Base-by-base conservation (phyloP, 2,797 vertebrate species). In the Acrocephalus scirpaceus region DNA sequence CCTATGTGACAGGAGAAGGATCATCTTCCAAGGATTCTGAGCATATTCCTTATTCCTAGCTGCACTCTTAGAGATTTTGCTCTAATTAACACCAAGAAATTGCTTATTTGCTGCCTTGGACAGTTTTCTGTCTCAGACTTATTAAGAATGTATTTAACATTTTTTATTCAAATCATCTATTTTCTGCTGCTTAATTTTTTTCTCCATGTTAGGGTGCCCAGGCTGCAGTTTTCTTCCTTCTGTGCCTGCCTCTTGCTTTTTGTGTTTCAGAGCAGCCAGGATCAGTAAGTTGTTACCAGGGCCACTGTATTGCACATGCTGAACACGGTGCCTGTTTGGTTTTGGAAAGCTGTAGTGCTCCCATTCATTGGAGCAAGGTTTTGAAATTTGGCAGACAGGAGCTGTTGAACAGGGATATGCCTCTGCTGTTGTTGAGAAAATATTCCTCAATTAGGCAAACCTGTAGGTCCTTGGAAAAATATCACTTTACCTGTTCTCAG, bases 401-500 rank as follows among this genome's bases (percentile, higher is more conserved):
- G 75, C 65, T 80, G 61, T 79, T 86, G 75, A 93, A 10, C 67
- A 53, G 42, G 57, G 57, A 29, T 85, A 17, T 70, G 32, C 47
- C 47, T 95, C 58, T 93, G 69, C 57, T 91, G 25, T 22, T 72
- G 54, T 47, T 56, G 75, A 77, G 78, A 91, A 93, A 83, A 90
- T 83, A 58, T 51, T 81, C 72, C 75, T 61, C 78, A 92, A 51
- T 93, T 54, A 95, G 70, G 56, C 58, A 84, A 93, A 84, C 54
- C 61, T 58, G 8, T 7, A 51, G 71, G 40, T 66, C 61, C 61
- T 66, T 71, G 69, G 84, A 67, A 87, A 92, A 87, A 70, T 6
- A 56, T 4, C 4, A 2, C 40, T 9, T 82, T 77, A 30, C 19
- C 50, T 74, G 13, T 61, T 12, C 29, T 72, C 8, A 1, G 23